Evolutionary conservation across 2,113 vertebrate genomes (phyloP).

Genomic region (Vimba vimba): DNA sequence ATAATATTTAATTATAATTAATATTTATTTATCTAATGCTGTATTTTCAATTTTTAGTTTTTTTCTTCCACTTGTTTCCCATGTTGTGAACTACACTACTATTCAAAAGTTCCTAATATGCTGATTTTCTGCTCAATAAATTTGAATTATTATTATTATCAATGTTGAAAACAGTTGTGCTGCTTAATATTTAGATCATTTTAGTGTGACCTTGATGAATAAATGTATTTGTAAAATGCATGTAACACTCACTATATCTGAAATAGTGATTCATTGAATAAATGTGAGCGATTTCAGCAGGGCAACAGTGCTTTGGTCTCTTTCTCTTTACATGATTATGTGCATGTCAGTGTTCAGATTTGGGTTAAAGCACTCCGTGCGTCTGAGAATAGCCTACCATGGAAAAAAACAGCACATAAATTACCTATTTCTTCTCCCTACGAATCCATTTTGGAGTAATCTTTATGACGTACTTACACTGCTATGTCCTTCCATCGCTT

Average conservation of each 20-base stretch:
- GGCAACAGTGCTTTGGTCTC: background rate
- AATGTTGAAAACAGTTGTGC: background rate
- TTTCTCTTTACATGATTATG: background rate
- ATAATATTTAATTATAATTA: no score
- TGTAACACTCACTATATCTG: no score
- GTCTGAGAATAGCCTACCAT: background rate
- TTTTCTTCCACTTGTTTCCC: background rate
- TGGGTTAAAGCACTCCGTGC: background rate
- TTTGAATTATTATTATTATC: background rate
- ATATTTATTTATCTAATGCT: background rate
- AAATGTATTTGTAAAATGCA: background rate
- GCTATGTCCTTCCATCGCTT: conserved; percentile 33
- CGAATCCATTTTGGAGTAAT: conserved; percentile 17
- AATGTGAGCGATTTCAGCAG: background rate
- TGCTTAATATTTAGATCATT: background rate
- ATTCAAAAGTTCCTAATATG: background rate
- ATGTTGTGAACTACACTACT: background rate
- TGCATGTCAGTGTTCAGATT: background rate
- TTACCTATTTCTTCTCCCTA: conserved; percentile 26
- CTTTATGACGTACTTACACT: conserved; percentile 27
- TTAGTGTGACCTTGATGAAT: background rate
- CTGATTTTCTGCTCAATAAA: background rate
- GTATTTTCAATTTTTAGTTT: background rate
- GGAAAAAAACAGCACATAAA: conserved; percentile 32
- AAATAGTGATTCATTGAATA: background rate